Evolutionary conservation across 2,888 invertebrate species (phyloP), one percentile per base, ranked within the genome.

Genomic region (Sialis lutaria): DNA sequence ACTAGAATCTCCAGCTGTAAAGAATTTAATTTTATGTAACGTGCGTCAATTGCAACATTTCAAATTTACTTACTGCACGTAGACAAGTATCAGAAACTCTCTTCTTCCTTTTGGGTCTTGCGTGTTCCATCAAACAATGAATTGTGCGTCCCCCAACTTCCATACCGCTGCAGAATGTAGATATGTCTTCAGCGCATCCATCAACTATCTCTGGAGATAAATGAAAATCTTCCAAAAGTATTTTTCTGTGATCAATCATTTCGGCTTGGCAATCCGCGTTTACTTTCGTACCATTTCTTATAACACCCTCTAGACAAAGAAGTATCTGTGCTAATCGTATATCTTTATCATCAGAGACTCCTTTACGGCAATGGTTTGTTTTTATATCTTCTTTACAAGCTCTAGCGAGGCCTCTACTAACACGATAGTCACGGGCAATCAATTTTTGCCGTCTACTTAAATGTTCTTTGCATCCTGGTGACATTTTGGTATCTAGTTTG

Each of bases 111-210:
- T 75, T 71, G 1, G 74, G 72, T 55, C 83, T 75, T 1, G 87
- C 84, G 63, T 88, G 82, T 39, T 86, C 84, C 89, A 97, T 89
- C 40, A 98, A 68, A 61, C 97, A 98, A 62, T 97, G 96, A 53
- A 98, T 83, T 0, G 95, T 95, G 60, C 82, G 82, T 0, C 89
- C 91, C 4, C 87, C 89, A 47, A 77, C 72, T 61, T 86, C 85
- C 52, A 82, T 69, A 12, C 77, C 77, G 53, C 74, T 72, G 63
- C 92, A 93, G 54, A 79, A 79, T 47, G 69, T 72, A 12, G 74
- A 68, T 54, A 95, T 92, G 60, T 95, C 95, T 55, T 76, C 74
- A 13, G 85, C 79, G 68, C 97, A 97, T 46, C 79, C 76, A 54
- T 81, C 77, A 51, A 96, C 84, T 50, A 97, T 75, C 65, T 96